A percentile compares a stretch with the other conserved stretches of the same genome.
These are phyloP conservation scores for Chamaetylas fuelleborni DNA, from an alignment of 2,113 vertebrate genomes.

Conservation along the genomic window DNA sequence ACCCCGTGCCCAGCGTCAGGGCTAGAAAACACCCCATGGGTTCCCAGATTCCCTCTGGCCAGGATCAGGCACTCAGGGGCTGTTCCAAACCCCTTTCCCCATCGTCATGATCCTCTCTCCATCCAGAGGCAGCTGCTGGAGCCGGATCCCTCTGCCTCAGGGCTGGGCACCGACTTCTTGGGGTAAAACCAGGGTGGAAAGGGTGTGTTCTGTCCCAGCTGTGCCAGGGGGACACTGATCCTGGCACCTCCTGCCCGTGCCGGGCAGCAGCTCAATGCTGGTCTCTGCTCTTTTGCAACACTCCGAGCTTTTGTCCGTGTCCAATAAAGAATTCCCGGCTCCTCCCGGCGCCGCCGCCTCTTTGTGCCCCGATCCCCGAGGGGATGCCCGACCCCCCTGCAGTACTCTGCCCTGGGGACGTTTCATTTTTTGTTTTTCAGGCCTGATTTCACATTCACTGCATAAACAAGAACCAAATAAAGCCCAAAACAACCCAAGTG, in stretches of 20 bases:
- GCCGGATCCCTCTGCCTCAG: background rate
- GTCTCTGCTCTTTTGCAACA: background rate
- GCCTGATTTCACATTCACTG: background rate
- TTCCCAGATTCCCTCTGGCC: background rate
- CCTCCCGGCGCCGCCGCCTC: background rate
- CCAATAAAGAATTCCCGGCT: conserved; percentile 30
- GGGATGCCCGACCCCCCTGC: background rate
- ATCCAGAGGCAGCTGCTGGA: background rate
- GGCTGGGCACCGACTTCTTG: background rate
- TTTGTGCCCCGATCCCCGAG: background rate
- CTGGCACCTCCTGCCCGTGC: background rate
- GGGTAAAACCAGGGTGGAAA: background rate
- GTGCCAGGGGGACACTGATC: background rate
- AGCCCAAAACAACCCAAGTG: background rate
- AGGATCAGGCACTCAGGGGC: background rate
- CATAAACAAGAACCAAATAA: conserved; percentile 20
- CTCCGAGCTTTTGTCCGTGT: background rate
- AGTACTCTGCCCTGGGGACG: background rate
- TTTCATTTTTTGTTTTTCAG: background rate
- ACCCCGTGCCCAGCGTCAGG: background rate
- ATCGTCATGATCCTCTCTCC: background rate
- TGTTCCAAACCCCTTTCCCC: background rate
- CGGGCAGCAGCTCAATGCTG: background rate
- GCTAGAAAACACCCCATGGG: rapidly evolving
- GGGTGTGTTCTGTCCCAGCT: background rate